Percentiles rank a stretch among this genome's conserved stretches.
phyloP scores from a whole-genome alignment of 2,797 vertebrate genomes.

The Lutjanus argentimaculatus region DNA sequence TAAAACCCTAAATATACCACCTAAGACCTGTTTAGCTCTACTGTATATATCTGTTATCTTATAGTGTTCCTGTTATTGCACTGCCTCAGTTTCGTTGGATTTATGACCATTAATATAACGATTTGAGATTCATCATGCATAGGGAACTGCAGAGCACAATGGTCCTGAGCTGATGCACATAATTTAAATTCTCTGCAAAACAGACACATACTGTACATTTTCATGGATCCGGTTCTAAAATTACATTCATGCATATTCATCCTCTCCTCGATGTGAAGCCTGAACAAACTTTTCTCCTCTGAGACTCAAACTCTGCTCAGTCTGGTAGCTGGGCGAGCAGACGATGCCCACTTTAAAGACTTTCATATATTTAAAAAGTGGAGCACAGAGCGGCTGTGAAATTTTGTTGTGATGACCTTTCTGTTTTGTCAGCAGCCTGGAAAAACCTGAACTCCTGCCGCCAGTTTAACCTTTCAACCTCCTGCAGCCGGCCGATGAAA shows the following conservation, averaged over 20 bases:
- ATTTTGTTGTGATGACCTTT: background rate
- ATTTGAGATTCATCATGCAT: background rate
- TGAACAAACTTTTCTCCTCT: conserved; percentile 13
- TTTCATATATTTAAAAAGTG: background rate
- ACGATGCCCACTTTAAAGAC: no score
- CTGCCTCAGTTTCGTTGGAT: background rate
- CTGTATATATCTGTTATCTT: background rate
- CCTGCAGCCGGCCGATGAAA: background rate
- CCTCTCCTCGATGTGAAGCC: background rate
- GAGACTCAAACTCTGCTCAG: conserved; percentile 4
- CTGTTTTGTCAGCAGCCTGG: background rate
- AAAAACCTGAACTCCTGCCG: background rate
- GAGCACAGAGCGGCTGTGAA: background rate
- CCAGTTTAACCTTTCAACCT: background rate
- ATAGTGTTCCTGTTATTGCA: background rate
- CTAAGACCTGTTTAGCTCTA: no score
- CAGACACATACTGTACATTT: background rate
- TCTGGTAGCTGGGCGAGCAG: background rate
- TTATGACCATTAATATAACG: background rate
- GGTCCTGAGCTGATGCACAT: background rate
- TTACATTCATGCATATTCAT: conserved; percentile 33
- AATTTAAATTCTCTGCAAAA: background rate
- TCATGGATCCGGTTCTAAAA: conserved; percentile 7
- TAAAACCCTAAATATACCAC: no score
- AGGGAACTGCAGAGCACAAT: background rate